phyloP scores from a whole-genome alignment of 2,888 invertebrate species.

The Brachylomia viminalis region DNA sequence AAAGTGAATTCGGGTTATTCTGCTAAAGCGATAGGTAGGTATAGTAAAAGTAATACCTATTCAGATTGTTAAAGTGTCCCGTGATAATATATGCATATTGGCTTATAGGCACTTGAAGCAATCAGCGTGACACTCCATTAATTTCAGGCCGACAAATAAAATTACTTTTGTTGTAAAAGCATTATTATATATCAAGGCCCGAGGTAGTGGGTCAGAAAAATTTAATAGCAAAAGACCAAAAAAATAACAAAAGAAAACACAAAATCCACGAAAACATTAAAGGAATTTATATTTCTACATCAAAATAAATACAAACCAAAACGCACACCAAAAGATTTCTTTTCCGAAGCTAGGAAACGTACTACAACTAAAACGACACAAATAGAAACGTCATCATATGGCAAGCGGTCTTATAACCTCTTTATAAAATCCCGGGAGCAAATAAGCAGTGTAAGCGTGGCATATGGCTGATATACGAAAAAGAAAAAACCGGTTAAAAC shows the following conservation, averaged over 20 bases:
- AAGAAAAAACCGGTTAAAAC: conserved; percentile 43
- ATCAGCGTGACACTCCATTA: too few species aligned
- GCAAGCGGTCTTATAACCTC: conserved; percentile 25
- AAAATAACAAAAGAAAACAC: too few species aligned
- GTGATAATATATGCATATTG: neutral
- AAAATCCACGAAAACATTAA: too few species aligned
- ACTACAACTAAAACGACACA: conserved; percentile 15
- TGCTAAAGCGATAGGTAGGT: too few species aligned
- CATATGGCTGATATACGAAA: conserved; percentile 43
- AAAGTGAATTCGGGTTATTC: too few species aligned
- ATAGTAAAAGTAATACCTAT: too few species aligned
- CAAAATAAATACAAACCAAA: neutral
- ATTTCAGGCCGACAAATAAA: neutral
- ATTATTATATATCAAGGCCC: neutral
- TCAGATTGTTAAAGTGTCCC: neutral
- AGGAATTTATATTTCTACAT: neutral
- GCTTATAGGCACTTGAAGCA: neutral
- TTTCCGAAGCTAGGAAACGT: neutral
- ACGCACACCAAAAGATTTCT: neutral
- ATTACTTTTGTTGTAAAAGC: neutral
- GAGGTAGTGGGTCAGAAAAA: neutral
- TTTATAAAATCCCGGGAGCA: conserved; percentile 34
- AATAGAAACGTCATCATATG: conserved; percentile 25
- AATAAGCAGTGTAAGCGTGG: conserved; percentile 33
- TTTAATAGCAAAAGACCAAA: too few species aligned